These are phyloP conservation scores for Kryptolebias ocellatus DNA, from an alignment of 2,797 vertebrate genomes.

Conservation along the genomic window DNA sequence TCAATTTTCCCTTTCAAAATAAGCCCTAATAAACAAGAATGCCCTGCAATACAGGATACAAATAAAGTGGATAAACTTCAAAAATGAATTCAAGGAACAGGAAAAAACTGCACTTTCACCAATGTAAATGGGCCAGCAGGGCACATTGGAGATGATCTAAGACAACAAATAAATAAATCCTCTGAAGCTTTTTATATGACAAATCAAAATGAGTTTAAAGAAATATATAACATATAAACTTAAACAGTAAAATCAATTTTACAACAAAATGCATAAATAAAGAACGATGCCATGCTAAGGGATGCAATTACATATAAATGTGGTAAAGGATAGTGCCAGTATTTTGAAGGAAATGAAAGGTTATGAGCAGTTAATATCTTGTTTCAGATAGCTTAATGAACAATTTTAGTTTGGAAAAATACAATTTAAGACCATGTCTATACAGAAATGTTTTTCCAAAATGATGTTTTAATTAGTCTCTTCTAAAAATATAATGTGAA, in stretches of 20 bases:
- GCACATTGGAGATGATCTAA: conserved; percentile 25
- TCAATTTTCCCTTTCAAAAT: conserved; percentile 26
- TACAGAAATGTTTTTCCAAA: too few relatives aligned
- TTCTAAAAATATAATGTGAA: too few relatives aligned
- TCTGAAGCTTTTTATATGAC: conserved; percentile 15
- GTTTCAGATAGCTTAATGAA: too few relatives aligned
- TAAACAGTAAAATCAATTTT: background rate
- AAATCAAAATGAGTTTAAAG: conserved; percentile 15
- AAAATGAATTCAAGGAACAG: conserved; percentile 28
- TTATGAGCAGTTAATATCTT: too few relatives aligned
- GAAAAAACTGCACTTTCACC: conserved; percentile 15
- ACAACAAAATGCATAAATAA: background rate
- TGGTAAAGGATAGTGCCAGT: too few relatives aligned
- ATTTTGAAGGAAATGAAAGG: too few relatives aligned
- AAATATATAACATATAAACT: conserved; percentile 1
- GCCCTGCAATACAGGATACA: conserved; percentile 12
- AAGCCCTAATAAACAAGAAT: conserved; percentile 32
- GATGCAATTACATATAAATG: too few relatives aligned
- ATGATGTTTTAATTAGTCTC: too few relatives aligned
- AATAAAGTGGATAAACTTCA: conserved; percentile 21
- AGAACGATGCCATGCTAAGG: background rate
- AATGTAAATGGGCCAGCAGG: conserved; percentile 6
- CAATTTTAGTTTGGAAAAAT: too few relatives aligned
- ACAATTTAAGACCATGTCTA: too few relatives aligned
- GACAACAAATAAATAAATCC: conserved; percentile 23